Evolutionary conservation across 2,113 vertebrate species (phyloP).

Genomic region (Atherinomorus stipes): DNA sequence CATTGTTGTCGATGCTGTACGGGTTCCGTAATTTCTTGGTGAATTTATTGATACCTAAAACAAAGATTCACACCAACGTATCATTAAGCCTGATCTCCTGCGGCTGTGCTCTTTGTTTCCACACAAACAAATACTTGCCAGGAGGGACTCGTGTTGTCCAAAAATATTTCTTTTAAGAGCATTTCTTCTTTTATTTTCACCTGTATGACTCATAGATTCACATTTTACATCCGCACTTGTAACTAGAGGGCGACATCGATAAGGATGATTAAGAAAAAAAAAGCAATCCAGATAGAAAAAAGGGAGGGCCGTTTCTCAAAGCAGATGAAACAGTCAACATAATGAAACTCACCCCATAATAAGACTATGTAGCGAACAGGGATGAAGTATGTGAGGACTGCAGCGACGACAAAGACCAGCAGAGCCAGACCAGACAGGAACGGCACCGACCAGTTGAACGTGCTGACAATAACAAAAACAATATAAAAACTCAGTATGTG

Average conservation of each 20-base stretch:
- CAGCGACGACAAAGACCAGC: slow-evolving; percentile 83
- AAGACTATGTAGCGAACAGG: slow-evolving; percentile 93
- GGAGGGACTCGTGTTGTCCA: slow-evolving; percentile 49
- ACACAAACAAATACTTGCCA: slow-evolving; percentile 68
- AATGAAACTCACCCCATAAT: slow-evolving; percentile 92
- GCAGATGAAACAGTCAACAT: not conserved
- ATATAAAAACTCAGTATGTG: slow-evolving; percentile 5
- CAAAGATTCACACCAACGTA: slow-evolving; percentile 71
- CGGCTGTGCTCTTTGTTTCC: slow-evolving; percentile 63
- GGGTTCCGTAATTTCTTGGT: slow-evolving; percentile 98
- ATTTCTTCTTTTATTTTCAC: slow-evolving; percentile 42
- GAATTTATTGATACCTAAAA: slow-evolving; percentile 97
- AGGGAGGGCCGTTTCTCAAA: too few relatives aligned
- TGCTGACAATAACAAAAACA: slow-evolving; percentile 79
- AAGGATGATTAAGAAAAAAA: too few relatives aligned
- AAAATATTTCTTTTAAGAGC: slow-evolving; percentile 19
- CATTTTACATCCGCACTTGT: not conserved
- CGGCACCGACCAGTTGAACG: slow-evolving; percentile 97
- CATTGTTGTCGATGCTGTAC: slow-evolving; percentile 95
- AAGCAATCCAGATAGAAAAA: not conserved
- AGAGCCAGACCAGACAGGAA: slow-evolving; percentile 93
- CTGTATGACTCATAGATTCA: slow-evolving; percentile 19
- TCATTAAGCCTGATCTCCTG: slow-evolving; percentile 68
- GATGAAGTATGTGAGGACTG: slow-evolving; percentile 88
- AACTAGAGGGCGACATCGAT: not conserved